Base-by-base conservation (phyloP, 2,888 invertebrate genomes). In the Mylabris sibirica region DNA sequence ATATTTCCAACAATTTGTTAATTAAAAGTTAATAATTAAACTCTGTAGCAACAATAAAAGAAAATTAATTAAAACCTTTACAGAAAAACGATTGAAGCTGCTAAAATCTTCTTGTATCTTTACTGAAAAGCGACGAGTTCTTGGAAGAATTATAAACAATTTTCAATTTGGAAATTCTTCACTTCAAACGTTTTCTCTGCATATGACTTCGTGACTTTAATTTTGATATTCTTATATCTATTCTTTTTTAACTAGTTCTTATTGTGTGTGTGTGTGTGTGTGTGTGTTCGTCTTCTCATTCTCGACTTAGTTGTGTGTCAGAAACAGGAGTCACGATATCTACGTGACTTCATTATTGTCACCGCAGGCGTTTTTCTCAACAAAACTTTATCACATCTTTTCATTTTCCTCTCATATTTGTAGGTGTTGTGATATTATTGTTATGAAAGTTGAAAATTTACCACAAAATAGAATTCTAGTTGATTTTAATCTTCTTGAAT, bases 301-400 rank as follows among this genome's bases (percentile, higher is more conserved):
- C 26, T 64, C 65, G 38, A 59, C 57, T 64, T 62, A 57, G 59
- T 66, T 35, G 59, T 62, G 68, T 72, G 70, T 72, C 72, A 72
- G 41, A 26, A 64, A 67, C 72, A 68, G 70, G 68, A 70, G 67
- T 61, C 41, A 49, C 61, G 70, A 68, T 24, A 65, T 69, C 72
- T 74, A 74, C 74, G 74, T 74, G 74, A 74, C 73, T 74, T 74
- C 74, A 73, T 74, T 74, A 73, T 72, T 73, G 74, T 71, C 74
- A 72, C 70, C 73, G 68, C 70, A 41, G 65, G 69, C 69, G 72
- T 68, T 72, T 71, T 68, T 68, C 68, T 35, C 69, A n/a, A 59
- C 41, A 41, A 62, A 70, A 70, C 70, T 70, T 70, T 70, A 70
- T 70, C 67, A 70, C 70, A 67, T 70, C 70, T 70, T 69, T 70